Evolutionary conservation across 1,140 invertebrate genomes (phyloP).

Genomic region (Rhynchophorus ferrugineus): DNA sequence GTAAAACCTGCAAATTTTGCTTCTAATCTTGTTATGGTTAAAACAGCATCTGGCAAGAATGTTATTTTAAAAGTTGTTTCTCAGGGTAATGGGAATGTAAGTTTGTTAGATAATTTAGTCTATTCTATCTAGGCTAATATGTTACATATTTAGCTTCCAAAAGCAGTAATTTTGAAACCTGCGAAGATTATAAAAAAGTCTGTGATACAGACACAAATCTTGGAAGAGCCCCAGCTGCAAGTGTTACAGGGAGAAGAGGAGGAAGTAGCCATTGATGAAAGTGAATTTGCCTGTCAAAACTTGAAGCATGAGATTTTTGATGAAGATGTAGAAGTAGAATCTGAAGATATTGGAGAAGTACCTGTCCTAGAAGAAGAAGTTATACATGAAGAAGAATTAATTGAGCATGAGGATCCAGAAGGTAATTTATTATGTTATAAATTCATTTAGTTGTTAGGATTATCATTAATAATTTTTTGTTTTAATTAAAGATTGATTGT

Average conservation of each 20-base stretch:
- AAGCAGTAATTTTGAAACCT: slow-evolving; percentile 30
- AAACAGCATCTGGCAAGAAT: slow-evolving; percentile 39
- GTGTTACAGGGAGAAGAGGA: slow-evolving; percentile 21
- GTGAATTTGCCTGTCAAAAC: slow-evolving; percentile 19
- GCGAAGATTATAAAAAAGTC: slow-evolving; percentile 24
- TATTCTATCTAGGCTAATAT: neutral
- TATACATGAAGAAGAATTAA: slow-evolving; percentile 9
- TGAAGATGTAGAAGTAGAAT: slow-evolving; percentile 1
- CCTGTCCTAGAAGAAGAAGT: slow-evolving; percentile 16
- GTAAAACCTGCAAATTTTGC: slow-evolving; percentile 23
- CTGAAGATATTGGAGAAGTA: slow-evolving; percentile 4
- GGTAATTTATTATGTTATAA: slow-evolving; percentile 1
- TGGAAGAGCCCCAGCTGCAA: slow-evolving; percentile 6
- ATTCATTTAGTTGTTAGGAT: slow-evolving; percentile 1
- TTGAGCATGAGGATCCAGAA: slow-evolving; percentile 14
- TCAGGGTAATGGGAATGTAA: slow-evolving; percentile 28
- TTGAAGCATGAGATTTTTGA: slow-evolving; percentile 16
- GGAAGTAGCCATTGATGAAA: slow-evolving; percentile 24
- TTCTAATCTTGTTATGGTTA: slow-evolving; percentile 38
- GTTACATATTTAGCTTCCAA: slow-evolving; percentile 21
- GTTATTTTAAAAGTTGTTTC: slow-evolving; percentile 39
- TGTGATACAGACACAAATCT: slow-evolving; percentile 7
- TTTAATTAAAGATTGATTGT: too few species aligned
- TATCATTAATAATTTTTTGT: neutral
- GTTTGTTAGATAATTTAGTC: neutral